A percentile compares a stretch with the other conserved stretches of the same genome.
Conservation (phyloP, 64 coral and sea anemone genomes). For the Stylophora pistillata region DNA sequence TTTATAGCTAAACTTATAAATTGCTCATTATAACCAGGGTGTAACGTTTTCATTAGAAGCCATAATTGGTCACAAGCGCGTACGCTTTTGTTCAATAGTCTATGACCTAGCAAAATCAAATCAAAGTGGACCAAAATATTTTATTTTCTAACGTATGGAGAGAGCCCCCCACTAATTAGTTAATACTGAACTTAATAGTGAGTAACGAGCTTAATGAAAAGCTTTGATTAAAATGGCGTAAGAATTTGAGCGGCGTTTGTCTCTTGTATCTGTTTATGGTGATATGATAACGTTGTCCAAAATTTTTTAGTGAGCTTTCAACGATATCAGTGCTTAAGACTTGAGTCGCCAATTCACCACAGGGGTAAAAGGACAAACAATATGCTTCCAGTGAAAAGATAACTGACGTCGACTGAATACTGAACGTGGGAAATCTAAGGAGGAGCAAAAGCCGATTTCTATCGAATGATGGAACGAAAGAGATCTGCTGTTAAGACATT, state of each 20-base stretch:
- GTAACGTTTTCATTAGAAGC: slow-evolving; percentile 10
- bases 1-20: slow-evolving; percentile 29
- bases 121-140: neutral
- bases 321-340: neutral
- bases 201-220: too few species aligned
- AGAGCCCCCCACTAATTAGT: too few species aligned
- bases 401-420: slow-evolving; percentile 17
- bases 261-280: too few species aligned
- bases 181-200: too few species aligned
- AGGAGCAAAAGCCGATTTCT: neutral
- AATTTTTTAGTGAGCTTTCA: too few species aligned
- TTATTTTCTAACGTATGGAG: neutral
- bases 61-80: neutral
- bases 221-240: too few species aligned
- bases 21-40: neutral
- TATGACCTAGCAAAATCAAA: neutral
- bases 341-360: slow-evolving; percentile 15
- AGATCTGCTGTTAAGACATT: too few species aligned
- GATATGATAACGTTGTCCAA: too few species aligned
- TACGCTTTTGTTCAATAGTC: neutral
- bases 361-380: neutral
- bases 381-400: neutral
- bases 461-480: too few species aligned
- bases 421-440: slow-evolving; percentile 10
- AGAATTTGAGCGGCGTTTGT: too few species aligned